phyloP scores from a whole-genome alignment of 2,888 invertebrate genomes.

The Cataglyphis rosenhaueri region DNA sequence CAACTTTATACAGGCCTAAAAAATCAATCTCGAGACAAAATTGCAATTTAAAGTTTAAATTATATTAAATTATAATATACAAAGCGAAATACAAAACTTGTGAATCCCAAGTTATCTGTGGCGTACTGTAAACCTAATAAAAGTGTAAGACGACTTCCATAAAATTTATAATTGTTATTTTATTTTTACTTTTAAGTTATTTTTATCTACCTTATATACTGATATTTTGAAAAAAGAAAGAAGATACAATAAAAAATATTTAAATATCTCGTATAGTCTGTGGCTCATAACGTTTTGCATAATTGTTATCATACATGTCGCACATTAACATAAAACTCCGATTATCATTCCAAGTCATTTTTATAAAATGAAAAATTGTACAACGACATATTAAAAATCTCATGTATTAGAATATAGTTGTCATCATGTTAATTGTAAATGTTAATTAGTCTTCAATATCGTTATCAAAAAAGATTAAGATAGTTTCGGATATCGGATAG shows the following conservation, averaged over 20 bases:
- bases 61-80: neutral
- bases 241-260: neutral
- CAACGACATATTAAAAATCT: neutral
- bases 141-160: neutral
- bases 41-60: neutral
- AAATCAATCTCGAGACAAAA: neutral
- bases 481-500: neutral
- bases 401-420: neutral
- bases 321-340: neutral
- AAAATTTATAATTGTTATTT: neutral
- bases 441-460: neutral
- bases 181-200: neutral
- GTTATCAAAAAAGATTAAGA: conserved; percentile 27
- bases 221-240: too few species aligned
- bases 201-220: neutral
- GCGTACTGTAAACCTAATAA: neutral
- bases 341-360: neutral
- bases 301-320: neutral
- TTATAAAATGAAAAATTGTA: conserved; percentile 2
- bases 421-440: conserved; percentile 9
- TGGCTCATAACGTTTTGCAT: neutral
- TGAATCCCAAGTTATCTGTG: neutral
- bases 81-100: neutral
- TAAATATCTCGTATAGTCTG: neutral
- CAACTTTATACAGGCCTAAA: neutral